Evolutionary conservation across 2,113 vertebrate genomes (phyloP).

Genomic region (Tretioscincus oriximinensis): DNA sequence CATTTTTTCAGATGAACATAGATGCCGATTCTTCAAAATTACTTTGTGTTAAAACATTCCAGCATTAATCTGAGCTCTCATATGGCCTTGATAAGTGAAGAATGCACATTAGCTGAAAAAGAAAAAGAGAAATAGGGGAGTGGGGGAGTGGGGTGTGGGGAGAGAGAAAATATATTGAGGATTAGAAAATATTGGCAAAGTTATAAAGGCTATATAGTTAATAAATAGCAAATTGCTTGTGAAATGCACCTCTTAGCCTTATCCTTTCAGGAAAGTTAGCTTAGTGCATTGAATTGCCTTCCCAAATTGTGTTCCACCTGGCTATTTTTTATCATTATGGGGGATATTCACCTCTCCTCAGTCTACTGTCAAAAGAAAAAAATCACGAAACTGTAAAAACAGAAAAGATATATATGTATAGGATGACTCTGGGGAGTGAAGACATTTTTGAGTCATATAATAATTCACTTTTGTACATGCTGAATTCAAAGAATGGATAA

Average conservation of each 20-base stretch:
- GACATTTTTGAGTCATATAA: neutral
- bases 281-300: neutral
- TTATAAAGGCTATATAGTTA: neutral
- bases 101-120: conserved; percentile 14
- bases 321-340: neutral
- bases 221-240: conserved; percentile 15
- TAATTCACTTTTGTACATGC: neutral
- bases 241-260: neutral
- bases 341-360: neutral
- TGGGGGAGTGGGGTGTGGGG: too few species aligned
- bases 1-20: neutral
- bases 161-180: too few species aligned
- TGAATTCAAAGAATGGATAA: too few species aligned
- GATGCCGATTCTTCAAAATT: conserved; percentile 4
- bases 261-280: neutral
- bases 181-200: conserved; percentile 19
- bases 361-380: neutral
- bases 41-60: neutral
- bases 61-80: conserved; percentile 18
- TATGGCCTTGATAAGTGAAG: conserved; percentile 11
- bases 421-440: too few species aligned
- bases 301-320: neutral
- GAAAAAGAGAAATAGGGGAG: too few species aligned
- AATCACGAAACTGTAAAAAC: neutral
- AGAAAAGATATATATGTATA: too few species aligned